Percentiles rank a stretch among this genome's conserved stretches.
Evolutionary conservation across 1,140 invertebrate species (phyloP).

Genomic region (Drosophila pseudoananassae): DNA sequence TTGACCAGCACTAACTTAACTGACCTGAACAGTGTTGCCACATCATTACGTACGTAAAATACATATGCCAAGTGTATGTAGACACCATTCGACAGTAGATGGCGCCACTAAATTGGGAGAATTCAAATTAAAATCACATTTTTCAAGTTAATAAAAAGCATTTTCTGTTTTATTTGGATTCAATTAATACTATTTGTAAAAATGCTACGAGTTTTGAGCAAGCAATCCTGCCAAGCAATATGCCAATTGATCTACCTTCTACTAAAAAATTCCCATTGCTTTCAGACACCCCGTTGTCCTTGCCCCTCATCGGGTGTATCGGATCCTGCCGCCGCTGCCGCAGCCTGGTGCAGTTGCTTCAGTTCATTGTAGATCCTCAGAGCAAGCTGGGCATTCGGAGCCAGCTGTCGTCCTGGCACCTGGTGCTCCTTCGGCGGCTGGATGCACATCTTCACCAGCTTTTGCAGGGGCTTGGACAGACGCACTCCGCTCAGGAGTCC

Average conservation of each 20-base stretch:
- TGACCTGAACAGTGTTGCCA: too few species aligned
- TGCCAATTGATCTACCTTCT: slow-evolving; percentile 45
- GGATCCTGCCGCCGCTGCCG: slow-evolving; percentile 53
- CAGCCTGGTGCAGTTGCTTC: slow-evolving; percentile 69
- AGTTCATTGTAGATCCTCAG: slow-evolving; percentile 73
- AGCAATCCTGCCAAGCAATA: slow-evolving; percentile 19
- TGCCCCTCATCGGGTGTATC: slow-evolving; percentile 29
- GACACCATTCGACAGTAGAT: not conserved
- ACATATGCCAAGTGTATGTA: too few species aligned
- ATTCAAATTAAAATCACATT: not conserved
- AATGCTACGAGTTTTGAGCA: slow-evolving; percentile 53
- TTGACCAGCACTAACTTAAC: too few species aligned
- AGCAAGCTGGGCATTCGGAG: slow-evolving; percentile 66
- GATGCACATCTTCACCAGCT: slow-evolving; percentile 66
- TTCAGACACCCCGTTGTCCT: slow-evolving; percentile 11
- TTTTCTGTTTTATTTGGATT: slow-evolving; percentile 46
- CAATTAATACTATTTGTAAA: slow-evolving; percentile 57
- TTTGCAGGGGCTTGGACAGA: slow-evolving; percentile 53
- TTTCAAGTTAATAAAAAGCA: slow-evolving; percentile 28
- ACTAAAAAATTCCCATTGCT: slow-evolving; percentile 6
- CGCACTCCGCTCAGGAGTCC: slow-evolving; percentile 67
- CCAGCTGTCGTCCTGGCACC: slow-evolving; percentile 53
- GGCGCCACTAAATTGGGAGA: not conserved
- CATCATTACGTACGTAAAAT: too few species aligned
- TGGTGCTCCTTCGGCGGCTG: slow-evolving; percentile 71